phyloP scores from a whole-genome alignment of 2,888 invertebrate genomes.

The Cephalotes varians region DNA sequence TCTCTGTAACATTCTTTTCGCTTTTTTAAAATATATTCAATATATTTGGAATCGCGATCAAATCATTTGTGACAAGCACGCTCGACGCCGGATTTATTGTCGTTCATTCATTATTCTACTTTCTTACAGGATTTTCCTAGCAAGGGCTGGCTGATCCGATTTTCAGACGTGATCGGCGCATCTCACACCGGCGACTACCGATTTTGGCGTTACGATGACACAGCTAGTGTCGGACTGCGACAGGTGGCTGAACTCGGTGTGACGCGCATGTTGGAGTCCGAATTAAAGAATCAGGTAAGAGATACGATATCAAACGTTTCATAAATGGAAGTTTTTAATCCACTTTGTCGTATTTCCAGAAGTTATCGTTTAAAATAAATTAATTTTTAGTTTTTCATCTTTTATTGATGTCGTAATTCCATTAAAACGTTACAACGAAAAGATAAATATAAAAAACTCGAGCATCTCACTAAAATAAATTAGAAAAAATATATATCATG shows the following conservation, averaged over 20 bases:
- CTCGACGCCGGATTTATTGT: neutral
- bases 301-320: too few species aligned
- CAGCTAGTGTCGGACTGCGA: conserved; percentile 95
- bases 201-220: conserved; percentile 96
- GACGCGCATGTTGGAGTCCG: conserved; percentile 94
- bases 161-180: conserved; percentile 98
- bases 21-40: too few species aligned
- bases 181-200: conserved; percentile 95
- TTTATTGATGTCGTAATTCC: neutral
- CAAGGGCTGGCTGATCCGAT: conserved; percentile 96
- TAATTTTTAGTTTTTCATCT: neutral
- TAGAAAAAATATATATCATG: neutral
- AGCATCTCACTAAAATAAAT: neutral
- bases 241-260: conserved; percentile 96
- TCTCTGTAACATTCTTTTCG: neutral
- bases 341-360: neutral
- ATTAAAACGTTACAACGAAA: neutral
- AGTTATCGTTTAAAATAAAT: neutral
- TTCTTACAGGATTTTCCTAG: conserved; percentile 92
- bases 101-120: neutral
- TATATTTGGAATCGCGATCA: neutral
- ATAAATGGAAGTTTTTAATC: neutral
- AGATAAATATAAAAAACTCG: neutral
- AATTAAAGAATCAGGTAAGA: conserved; percentile 92
- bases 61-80: neutral